Conservation (phyloP, 2,797 vertebrate species). For the Martes flavigula region DNA sequence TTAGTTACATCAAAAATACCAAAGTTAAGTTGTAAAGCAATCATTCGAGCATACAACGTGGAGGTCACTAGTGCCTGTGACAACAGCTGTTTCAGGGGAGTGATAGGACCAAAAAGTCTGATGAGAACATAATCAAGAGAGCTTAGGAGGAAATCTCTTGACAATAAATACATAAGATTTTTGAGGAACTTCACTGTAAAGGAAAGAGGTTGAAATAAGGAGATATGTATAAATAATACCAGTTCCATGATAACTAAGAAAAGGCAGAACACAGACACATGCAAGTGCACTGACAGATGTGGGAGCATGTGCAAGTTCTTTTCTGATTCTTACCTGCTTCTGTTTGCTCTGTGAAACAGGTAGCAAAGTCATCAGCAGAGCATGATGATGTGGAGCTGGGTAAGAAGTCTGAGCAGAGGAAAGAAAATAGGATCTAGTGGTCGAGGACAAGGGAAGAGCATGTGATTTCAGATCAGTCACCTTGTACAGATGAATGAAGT, state of each 20-base stretch:
- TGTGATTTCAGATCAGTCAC: background rate
- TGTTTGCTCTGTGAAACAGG: background rate
- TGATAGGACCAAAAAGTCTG: background rate
- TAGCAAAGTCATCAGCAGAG: background rate
- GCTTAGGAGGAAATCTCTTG: background rate
- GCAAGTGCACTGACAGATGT: rapidly evolving
- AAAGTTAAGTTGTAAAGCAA: background rate
- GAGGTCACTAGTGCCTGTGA: background rate
- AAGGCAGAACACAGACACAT: background rate
- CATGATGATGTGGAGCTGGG: background rate
- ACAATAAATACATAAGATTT: background rate
- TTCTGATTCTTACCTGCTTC: background rate
- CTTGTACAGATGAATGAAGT: no score
- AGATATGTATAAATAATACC: background rate
- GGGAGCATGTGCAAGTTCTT: background rate
- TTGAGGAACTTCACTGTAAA: background rate
- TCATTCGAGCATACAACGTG: background rate
- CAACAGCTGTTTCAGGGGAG: background rate
- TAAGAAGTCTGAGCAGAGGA: background rate
- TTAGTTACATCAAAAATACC: background rate
- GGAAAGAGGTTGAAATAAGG: background rate
- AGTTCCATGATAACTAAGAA: background rate
- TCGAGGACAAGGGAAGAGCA: background rate
- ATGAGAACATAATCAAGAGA: background rate
- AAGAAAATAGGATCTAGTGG: background rate